These are phyloP conservation scores for Hydropsyche tenuis DNA, from an alignment of 1,140 invertebrate genomes.

Conservation along the genomic window DNA sequence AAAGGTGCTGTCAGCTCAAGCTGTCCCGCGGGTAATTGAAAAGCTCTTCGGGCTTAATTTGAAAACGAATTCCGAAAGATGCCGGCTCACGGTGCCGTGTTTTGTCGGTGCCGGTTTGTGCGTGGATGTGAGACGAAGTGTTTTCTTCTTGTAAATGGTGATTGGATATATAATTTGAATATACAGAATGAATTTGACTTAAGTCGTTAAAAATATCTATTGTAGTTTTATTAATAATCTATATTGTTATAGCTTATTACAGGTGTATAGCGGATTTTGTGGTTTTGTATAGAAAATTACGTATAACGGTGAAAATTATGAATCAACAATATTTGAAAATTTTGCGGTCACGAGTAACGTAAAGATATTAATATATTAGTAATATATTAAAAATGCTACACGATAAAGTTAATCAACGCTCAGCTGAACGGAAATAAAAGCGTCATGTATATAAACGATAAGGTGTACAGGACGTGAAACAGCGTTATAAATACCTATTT, in stretches of 20 bases:
- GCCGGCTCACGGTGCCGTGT: background rate
- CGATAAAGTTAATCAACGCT: background rate
- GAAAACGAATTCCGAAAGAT: conserved; percentile 22
- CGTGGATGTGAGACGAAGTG: no score
- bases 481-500: background rate
- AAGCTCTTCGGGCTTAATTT: conserved; percentile 32
- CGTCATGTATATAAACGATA: background rate
- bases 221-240: no score
- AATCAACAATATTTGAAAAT: no score
- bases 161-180: no score
- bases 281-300: no score
- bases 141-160: no score
- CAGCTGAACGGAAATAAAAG: background rate
- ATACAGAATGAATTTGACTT: no score
- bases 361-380: background rate
- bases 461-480: background rate
- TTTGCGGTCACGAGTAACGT: background rate
- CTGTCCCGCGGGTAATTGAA: conserved; percentile 36
- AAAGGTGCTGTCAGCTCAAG: conserved; percentile 35
- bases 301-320: no score
- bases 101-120: background rate
- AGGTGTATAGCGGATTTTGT: no score
- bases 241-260: no score
- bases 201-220: no score
- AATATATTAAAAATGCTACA: background rate